Base-by-base conservation (phyloP, 2,888 invertebrate species). In the Fragum fragum region DNA sequence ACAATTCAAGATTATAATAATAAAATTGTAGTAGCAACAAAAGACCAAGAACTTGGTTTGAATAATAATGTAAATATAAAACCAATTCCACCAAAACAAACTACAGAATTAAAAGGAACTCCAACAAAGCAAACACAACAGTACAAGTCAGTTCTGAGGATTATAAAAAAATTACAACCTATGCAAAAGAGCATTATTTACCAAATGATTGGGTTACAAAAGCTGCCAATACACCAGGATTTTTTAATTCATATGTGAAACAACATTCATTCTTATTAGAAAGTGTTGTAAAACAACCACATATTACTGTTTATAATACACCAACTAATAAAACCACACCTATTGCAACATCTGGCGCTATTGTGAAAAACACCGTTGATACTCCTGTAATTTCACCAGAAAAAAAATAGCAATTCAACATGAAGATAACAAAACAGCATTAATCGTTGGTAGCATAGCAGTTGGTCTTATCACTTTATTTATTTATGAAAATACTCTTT, bases 1-100 rank as follows among this genome's bases (percentile, higher is more conserved):
- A 74, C 74, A 63, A 76, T 76, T 32, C 52, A 63, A 71, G 76
- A 71, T 71, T 76, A 76, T 71, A 76, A 76, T 21, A 76, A 71
- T 63, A 36, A 76, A 14, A 76, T 76, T 59, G 69, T 76, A 28
- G 59, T 76, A 18, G 76, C 76, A n/a, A 69, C 69, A 26, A 59
- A 76, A 14, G 7, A 69, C n/a, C 76, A 61, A 61, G 29, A 70
- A n/a, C 42, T 76, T 39, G 76, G 70, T 16, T 61, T 76, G 23
- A 76, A 76, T 76, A 61, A 76, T 61, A 52, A 32, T 61, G 47
- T 76, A 0, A 76, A 70, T 47, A 52, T 57, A 11, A 14, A 76
- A 70, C 70, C 70, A 6, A 32, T 70, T 29, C 69, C 70, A 61
- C 76, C 59, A 69, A 75, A 75, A 69, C 69, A 68, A 69, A 53